Conservation (phyloP, 2,888 invertebrate species). For the Ctenicera cuprea region DNA sequence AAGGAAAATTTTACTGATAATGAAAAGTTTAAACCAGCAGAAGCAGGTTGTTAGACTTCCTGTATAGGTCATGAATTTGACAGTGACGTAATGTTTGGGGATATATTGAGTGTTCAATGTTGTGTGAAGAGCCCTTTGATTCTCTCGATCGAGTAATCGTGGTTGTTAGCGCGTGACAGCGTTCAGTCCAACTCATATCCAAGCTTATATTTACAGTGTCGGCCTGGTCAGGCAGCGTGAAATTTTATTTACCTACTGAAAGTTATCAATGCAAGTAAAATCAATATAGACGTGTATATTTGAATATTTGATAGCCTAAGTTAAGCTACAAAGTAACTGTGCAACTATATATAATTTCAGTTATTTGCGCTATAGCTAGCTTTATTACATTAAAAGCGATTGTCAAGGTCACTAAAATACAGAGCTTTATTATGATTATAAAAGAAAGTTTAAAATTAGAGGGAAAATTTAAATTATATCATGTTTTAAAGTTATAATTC, state of each 20-base stretch:
- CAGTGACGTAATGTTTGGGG: constrained; percentile 53
- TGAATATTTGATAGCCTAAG: no score
- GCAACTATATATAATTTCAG: no score
- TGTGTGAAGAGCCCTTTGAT: constrained; percentile 61
- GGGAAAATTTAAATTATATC: no score
- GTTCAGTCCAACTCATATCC: constrained; percentile 49
- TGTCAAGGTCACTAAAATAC: no score
- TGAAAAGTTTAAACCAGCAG: neutral
- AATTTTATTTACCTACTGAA: constrained; percentile 11
- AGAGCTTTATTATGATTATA: no score
- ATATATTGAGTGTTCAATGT: constrained; percentile 54
- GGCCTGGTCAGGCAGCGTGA: constrained; percentile 9
- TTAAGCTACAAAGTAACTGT: no score
- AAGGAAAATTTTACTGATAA: neutral
- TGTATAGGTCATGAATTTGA: constrained; percentile 51
- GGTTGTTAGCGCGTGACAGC: constrained; percentile 51
- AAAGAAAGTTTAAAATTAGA: no score
- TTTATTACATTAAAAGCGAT: no score
- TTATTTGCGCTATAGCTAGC: no score
- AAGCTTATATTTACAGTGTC: constrained; percentile 42
- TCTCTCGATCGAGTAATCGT: constrained; percentile 51
- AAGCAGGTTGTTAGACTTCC: constrained; percentile 27
- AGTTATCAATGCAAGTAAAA: neutral
- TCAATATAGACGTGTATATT: neutral
- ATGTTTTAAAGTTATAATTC: no score